Conservation (phyloP, 2,113 vertebrate genomes). For the Clarias batrachus region DNA sequence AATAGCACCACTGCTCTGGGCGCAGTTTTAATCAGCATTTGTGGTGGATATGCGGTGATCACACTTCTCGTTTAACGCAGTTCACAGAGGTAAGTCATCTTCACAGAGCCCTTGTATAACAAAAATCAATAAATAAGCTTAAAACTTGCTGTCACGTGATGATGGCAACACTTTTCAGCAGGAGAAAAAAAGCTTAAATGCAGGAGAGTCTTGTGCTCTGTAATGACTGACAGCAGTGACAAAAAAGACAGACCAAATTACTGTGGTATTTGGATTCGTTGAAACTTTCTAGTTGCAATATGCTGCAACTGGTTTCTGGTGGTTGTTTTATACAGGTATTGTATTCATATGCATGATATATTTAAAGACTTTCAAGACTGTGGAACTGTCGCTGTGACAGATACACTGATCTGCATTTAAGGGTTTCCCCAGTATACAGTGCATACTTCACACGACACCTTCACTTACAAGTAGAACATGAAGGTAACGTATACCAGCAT, state of each 20-base stretch:
- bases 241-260: neutral
- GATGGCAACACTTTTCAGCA: neutral
- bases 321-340: neutral
- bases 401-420: neutral
- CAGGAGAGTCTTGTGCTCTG: neutral
- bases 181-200: neutral
- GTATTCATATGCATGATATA: neutral
- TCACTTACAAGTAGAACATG: neutral
- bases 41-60: neutral
- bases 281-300: neutral
- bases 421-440: neutral
- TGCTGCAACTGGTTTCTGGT: neutral
- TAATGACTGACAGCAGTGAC: neutral
- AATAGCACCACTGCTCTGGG: neutral
- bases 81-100: slow-evolving; percentile 28
- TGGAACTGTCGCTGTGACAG: neutral
- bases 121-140: neutral
- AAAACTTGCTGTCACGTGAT: slow-evolving; percentile 25
- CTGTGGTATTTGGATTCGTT: neutral
- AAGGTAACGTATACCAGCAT: neutral
- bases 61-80: neutral
- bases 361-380: neutral
- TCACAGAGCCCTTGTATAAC: too few species aligned
- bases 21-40: neutral
- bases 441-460: neutral